Base-by-base conservation (phyloP, 2,113 vertebrate species). In the Ictidomys tridecemlineatus region DNA sequence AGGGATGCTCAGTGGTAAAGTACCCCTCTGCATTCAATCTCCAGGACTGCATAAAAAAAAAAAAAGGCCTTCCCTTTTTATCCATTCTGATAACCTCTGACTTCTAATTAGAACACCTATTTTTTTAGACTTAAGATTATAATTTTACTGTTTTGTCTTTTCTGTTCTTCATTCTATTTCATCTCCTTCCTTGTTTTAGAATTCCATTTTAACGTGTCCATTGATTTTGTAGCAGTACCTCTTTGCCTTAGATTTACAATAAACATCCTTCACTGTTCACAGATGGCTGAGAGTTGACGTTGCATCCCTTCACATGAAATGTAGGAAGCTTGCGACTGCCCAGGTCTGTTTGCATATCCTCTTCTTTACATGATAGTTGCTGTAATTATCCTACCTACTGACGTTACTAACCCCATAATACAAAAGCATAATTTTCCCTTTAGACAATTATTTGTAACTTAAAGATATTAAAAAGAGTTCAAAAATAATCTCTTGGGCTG, bases 381-480 rank as follows among this genome's bases (percentile, higher is more conserved):
- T 74, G 51, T 86, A 42, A 93, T 83, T 63, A 91, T 72, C 77
- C 63, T 5, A 83, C 34, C 67, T 37, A 28, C 11, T 34, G 24
- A 20, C 14, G 58, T 72, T 74, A 77, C 30, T 86, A 86, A 39
- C 30, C 8, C 16, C 9, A 28, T 70, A 73, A 77, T n/a, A 67
- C n/a, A 51, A 53, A 48, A 48, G 12, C 72, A 56, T 48, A 48
- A 34, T 26, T 42, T 94, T 85, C n/a, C 34, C 30, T 90, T 95
- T 95, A 87, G 85, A 76, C 2, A 67, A 32, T 73, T 67, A 61
- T 63, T 94, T 84, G 22, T 37, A 69, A 69, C 92, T 94, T 96
- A 74, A 80, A 92, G 39, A 85, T 74, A 74, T 42, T 53, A 79
- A 92, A 58, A 85, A 16, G 28, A 91, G 65, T 45, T 8, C 45